Base-by-base conservation (phyloP, 2,113 vertebrate genomes). In the Channa argus region DNA sequence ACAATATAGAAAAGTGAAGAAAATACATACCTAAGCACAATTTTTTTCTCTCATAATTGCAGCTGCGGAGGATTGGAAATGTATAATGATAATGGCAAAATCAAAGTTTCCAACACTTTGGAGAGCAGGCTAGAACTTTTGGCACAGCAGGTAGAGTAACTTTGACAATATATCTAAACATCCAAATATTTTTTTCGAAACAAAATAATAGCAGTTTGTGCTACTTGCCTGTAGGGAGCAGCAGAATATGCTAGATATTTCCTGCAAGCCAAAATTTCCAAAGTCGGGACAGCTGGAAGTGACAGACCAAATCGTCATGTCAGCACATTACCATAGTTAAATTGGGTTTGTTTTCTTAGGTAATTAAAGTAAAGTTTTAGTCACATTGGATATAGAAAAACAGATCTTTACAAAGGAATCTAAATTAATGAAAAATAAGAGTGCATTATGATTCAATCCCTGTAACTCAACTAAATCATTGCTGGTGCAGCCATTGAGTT, bases 111-210 rank as follows among this genome's bases (percentile, higher is more conserved):
- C 67, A 98, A 98, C 86, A 97, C 97, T 12, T 84, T 98, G 74
- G 97, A 98, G 86, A 97, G 95, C 91, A 92, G 97, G 7, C 92
- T 98, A 85, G 96, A 97, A 10, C 96, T 98, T 46, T 94, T 97
- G 37, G 96, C 95, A n/a, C 96, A 97, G 67, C 97, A 98, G 95
- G 97, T 98, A 86, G 12, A 70, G 39, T 71, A 12, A 8, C n/a
- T 39, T n/a, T 39, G 0, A 53, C 11, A 1, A 1, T 53, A 0
- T 24, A 15, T 24, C n/a, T 34, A 8, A 7, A 24, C 6, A 63
- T 52, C 6, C 3, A 49, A 53, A 33, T 62, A 10, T 54, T n/a
- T 15, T 34, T 11, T 44, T 9, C 43, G 36, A 50, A 1, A 3
- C 2, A 3, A 12, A 3, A 0, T 50, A 3, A n/a, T 14, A 70